Base-by-base conservation (phyloP, 1,140 invertebrate genomes). In the Phthorimaea operculella region DNA sequence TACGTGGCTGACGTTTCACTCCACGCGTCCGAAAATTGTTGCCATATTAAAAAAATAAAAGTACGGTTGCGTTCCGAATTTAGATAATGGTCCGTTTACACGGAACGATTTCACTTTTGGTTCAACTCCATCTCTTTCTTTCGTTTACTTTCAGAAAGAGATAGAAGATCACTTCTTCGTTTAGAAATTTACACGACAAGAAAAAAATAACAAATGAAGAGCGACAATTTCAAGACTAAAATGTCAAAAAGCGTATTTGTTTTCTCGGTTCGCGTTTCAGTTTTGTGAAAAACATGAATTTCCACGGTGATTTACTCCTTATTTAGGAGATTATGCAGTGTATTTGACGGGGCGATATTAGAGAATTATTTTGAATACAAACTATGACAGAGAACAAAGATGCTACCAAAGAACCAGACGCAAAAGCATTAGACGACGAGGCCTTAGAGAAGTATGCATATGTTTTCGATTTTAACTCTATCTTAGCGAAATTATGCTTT, bases 1-100 rank as follows among this genome's bases (percentile, higher is more conserved):
- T 72, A 83, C 79, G 79, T 83, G 82, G 79, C 82, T 82, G 79
- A 83, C 79, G 73, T 83, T 84, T 82, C 79, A 78, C 70, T 83
- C 79, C 82, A 85, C 79, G 82, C 82, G 74, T 77, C 62, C 69
- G 48, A 66, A 66, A 67, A 68, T 63, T 36, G 50, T 78, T 78
- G 70, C 79, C 67, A 74, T 48, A 39, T 39, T 42, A 50, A 51
- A 65, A 59, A 54, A 21, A 36, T 49, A 61, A 44, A 54, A 52
- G 60, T 71, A 61, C 11, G 17, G 51, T 8, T 62, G 55, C 67
- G 47, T 72, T 68, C 65, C 7, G 15, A 15, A 47, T 47, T 15
- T 16, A 47, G 16, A 47, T 47, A 16, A 39, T 10, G 36, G 3
- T 10, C 8, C n/a, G 36, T 39, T 47, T 47, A 14, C 16, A 47